Conservation (phyloP, 2,113 vertebrate genomes). For the Chaetodon trifascialis region DNA sequence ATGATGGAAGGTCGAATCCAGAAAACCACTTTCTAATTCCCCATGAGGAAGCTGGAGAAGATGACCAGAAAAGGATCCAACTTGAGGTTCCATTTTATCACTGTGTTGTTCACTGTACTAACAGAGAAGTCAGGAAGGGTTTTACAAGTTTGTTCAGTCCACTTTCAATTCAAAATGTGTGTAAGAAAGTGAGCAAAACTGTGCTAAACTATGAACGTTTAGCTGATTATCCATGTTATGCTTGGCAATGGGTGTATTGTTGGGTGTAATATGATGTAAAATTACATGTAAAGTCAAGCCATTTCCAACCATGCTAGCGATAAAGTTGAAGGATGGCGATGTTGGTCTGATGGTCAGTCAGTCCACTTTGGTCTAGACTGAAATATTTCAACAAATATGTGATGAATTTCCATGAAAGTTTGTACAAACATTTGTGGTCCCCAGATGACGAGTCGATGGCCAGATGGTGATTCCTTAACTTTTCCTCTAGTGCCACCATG, state of each 20-base stretch:
- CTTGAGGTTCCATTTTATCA: constrained; percentile 52
- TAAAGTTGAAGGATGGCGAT: too few relatives aligned
- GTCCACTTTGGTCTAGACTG: too few relatives aligned
- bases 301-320: too few relatives aligned
- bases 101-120: not conserved
- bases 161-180: not conserved
- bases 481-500: too few relatives aligned
- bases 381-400: too few relatives aligned
- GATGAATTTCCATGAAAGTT: too few relatives aligned
- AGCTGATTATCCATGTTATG: not conserved
- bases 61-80: constrained; percentile 81
- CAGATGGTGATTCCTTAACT: too few relatives aligned
- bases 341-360: too few relatives aligned
- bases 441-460: too few relatives aligned
- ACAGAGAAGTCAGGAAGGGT: not conserved
- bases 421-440: too few relatives aligned
- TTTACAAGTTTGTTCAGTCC: not conserved
- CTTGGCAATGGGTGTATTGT: not conserved
- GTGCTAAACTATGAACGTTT: not conserved
- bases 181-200: not conserved
- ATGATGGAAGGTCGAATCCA: constrained; percentile 86
- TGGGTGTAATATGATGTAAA: not conserved
- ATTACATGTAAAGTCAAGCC: not conserved
- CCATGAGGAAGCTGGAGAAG: constrained; percentile 84
- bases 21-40: constrained; percentile 79